Base-by-base conservation (phyloP, 2,888 invertebrate species). In the Siphonodentalium dalli region DNA sequence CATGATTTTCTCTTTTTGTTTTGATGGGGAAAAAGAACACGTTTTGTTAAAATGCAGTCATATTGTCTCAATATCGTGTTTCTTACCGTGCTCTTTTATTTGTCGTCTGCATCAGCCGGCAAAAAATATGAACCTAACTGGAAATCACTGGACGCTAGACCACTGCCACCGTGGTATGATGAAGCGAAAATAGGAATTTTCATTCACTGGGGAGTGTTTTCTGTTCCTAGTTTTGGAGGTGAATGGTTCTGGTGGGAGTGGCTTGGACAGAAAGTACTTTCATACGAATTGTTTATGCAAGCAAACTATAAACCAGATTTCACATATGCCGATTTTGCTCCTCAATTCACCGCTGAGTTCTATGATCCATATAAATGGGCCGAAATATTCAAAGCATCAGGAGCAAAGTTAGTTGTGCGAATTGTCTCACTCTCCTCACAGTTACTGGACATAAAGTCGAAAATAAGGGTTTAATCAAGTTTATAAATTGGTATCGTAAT, bases 181-280 rank as follows among this genome's bases (percentile, higher is more conserved):
- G 77, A 81, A 21, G 74, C 75, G 7, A 84, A 84, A 63, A 69
- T 84, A 37, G 84, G 84, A 6, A 83, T 84, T 18, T 84, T 84
- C 63, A 72, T 82, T 31, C 83, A 83, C 64, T 83, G 83, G 83
- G 83, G 83, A 15, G 75, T 83, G 2, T 82, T 73, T 58, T 79
- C 81, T 5, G 82, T 83, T 5, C 80, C 79, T 1, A 66, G 66
- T 28, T 72, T 58, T 60, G 54, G 56, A 8, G 64, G 66, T 11
- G 95, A 93, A 84, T 96, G 95, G 96, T 95, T 95, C 81, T 95
- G 94, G 94, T 84, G 81, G 18, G 83, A 88, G 68, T 94, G 92
- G 93, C 84, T 86, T 47, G 71, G 65, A 6, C 52, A 60, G 61
- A 46, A 60, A 0, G 48, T 58, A 5, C 61, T 67, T 5, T 71